Conservation (phyloP, 92 coral and sea anemone species). For the Epizoanthus rinbou region DNA sequence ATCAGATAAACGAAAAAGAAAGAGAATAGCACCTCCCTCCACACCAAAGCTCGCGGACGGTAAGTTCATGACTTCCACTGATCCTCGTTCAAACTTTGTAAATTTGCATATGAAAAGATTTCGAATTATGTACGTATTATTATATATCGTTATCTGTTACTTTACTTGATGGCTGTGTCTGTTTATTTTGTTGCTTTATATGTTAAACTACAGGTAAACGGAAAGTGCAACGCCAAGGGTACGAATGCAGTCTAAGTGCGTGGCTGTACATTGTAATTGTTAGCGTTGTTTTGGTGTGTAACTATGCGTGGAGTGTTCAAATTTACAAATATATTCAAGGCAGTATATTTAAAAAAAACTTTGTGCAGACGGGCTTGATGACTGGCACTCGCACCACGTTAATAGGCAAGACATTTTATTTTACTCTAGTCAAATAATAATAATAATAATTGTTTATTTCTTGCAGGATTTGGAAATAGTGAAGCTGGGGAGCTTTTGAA, state of each 20-base stretch:
- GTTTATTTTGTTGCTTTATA: not conserved
- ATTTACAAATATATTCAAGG: no score
- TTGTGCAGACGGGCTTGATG: no score
- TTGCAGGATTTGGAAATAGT: constrained; percentile 85
- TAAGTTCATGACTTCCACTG: constrained; percentile 15
- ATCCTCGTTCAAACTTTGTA: not conserved
- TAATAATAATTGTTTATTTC: not conserved
- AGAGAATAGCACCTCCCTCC: constrained; percentile 81
- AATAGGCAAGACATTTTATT: no score
- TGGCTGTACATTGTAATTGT: not conserved
- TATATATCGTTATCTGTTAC: not conserved
- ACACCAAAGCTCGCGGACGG: constrained; percentile 85
- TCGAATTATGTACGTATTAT: constrained; percentile 5
- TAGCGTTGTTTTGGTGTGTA: no score
- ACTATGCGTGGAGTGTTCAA: no score
- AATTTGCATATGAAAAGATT: constrained; percentile 30
- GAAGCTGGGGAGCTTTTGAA: constrained; percentile 85
- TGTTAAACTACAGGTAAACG: no score
- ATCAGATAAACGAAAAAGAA: constrained; percentile 70
- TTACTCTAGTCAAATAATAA: no score
- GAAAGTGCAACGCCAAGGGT: no score
- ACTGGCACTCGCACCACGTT: no score
- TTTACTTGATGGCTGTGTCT: no score
- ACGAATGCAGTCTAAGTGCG: no score
- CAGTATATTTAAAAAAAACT: no score